Evolutionary conservation across 1,140 invertebrate genomes (phyloP).

Genomic region (Melanaphis sacchari): DNA sequence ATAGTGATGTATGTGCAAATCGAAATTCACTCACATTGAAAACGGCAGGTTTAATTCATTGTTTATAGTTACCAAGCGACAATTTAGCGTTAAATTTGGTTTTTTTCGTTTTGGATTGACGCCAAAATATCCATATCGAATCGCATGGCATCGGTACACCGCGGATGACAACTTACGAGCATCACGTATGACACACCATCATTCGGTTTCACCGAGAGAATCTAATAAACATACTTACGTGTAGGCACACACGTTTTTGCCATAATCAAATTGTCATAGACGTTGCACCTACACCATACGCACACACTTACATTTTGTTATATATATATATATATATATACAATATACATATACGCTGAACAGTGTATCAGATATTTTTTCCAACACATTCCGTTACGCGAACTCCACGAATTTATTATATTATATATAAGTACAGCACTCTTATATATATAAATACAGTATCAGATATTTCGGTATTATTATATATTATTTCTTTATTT

Average conservation of each 20-base stretch:
- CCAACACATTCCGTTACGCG: constrained; percentile 29
- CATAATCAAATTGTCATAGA: constrained; percentile 43
- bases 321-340: no score
- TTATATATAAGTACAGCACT: neutral
- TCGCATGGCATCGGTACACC: neutral
- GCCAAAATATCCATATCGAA: constrained; percentile 16
- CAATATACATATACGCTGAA: no score
- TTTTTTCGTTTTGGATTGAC: neutral
- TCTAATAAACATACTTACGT: constrained; percentile 42
- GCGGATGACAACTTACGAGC: neutral
- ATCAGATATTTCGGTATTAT: constrained; percentile 19
- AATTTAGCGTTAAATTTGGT: constrained; percentile 28
- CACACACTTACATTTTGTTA: neutral
- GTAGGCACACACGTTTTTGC: neutral
- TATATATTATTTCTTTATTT: neutral
- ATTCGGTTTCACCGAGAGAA: neutral
- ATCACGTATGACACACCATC: neutral
- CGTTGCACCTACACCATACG: neutral
- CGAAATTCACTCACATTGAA: neutral
- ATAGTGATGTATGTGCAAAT: neutral
- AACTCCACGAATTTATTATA: neutral
- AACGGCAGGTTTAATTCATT: neutral
- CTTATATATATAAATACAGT: neutral
- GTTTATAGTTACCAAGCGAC: neutral
- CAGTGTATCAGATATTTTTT: neutral